These are phyloP conservation scores for Macroteleia sp. DNA, from an alignment of 2,888 invertebrate species.

Conservation along the genomic window DNA sequence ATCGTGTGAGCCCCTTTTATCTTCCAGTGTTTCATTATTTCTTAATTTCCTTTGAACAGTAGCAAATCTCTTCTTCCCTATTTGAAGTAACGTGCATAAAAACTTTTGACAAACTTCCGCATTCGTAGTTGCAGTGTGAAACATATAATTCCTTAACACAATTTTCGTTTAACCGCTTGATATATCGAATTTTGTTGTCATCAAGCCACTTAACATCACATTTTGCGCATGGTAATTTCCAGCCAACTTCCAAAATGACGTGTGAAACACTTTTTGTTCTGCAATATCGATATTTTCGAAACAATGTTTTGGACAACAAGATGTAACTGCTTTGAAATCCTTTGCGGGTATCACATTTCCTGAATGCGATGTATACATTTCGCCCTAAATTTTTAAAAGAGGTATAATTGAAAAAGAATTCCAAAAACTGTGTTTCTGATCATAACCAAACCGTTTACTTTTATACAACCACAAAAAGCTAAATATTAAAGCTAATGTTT, in stretches of 20 bases:
- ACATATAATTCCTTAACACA: constrained; percentile 34
- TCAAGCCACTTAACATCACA: constrained; percentile 28
- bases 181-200: constrained; percentile 12
- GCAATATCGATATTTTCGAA: constrained; percentile 17
- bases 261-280: constrained; percentile 27
- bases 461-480: too few relatives aligned
- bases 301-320: constrained; percentile 32
- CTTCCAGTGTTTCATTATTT: constrained; percentile 26
- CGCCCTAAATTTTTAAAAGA: too few relatives aligned
- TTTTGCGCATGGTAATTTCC: constrained; percentile 42
- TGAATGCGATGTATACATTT: too few relatives aligned
- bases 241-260: constrained; percentile 28
- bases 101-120: constrained; percentile 48
- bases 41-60: constrained; percentile 45
- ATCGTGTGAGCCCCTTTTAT: constrained; percentile 31
- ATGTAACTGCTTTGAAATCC: constrained; percentile 13
- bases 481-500: too few relatives aligned
- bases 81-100: constrained; percentile 38
- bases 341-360: too few relatives aligned
- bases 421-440: too few relatives aligned
- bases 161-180: constrained; percentile 8
- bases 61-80: constrained; percentile 33
- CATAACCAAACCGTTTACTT: too few relatives aligned
- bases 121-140: constrained; percentile 8
- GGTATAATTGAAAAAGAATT: too few relatives aligned